phyloP scores from a whole-genome alignment of 2,113 vertebrate genomes.

The Triplophysa rosa region DNA sequence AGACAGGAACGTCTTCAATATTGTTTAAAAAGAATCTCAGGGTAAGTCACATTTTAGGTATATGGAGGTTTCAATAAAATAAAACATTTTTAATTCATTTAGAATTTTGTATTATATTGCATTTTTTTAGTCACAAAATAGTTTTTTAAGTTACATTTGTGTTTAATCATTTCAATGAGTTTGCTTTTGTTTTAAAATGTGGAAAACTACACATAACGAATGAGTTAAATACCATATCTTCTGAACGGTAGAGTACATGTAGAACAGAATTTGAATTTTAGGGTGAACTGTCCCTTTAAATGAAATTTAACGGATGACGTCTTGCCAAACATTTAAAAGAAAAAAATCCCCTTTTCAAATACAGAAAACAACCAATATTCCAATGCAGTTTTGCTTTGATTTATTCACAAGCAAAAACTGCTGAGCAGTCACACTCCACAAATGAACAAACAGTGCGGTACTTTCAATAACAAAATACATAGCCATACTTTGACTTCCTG shows the following conservation, averaged over 20 bases:
- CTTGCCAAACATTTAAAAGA: neutral
- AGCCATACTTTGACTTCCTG: neutral
- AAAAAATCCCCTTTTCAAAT: neutral
- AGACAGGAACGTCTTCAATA: too few species aligned
- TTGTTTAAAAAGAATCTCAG: too few species aligned
- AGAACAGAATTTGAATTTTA: neutral
- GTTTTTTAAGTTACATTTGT: too few species aligned
- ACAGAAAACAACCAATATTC: neutral
- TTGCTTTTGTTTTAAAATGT: too few species aligned
- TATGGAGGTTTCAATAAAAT: too few species aligned
- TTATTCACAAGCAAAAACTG: constrained; percentile 3
- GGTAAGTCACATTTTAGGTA: too few species aligned
- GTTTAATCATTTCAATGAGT: too few species aligned
- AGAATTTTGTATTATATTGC: too few species aligned
- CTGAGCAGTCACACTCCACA: neutral
- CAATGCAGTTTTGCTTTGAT: neutral
- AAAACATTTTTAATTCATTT: too few species aligned
- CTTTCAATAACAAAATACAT: constrained; percentile 1
- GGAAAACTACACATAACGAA: too few species aligned
- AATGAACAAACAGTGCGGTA: neutral
- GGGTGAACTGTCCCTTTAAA: neutral
- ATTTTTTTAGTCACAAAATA: too few species aligned
- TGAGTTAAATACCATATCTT: too few species aligned
- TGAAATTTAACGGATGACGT: neutral
- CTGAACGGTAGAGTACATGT: neutral